Evolutionary conservation across 2,113 vertebrate species (phyloP).

Genomic region (Festucalex cinctus): DNA sequence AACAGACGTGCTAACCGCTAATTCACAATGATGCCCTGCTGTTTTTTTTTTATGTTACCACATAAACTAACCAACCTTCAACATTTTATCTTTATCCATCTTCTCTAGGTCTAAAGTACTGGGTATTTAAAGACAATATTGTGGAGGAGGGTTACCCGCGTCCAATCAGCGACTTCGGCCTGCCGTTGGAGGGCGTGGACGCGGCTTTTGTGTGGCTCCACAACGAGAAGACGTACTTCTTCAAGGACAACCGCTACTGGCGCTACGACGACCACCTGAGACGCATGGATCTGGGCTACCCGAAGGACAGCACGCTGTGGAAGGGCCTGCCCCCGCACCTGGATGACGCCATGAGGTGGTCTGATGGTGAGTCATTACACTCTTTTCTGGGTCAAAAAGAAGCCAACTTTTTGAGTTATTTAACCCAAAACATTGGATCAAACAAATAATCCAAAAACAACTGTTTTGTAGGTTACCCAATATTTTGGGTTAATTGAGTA

Average conservation of each 20-base stretch:
- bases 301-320: conserved; percentile 83
- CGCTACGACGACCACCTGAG: conserved; percentile 83
- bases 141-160: conserved; percentile 93
- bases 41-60: not conserved
- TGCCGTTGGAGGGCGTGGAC: conserved; percentile 83
- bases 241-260: conserved; percentile 91
- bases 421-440: no score
- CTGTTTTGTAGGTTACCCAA: no score
- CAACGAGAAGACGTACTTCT: conserved; percentile 85
- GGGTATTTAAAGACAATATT: conserved; percentile 93
- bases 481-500: no score
- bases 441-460: no score
- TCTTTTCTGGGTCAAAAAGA: no score
- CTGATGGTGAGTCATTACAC: conserved; percentile 87
- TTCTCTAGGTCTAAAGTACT: conserved; percentile 84
- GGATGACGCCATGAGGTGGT: conserved; percentile 94
- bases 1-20: not conserved
- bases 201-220: conserved; percentile 90
- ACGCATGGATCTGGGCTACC: conserved; percentile 88
- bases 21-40: not conserved
- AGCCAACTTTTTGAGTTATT: no score
- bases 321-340: conserved; percentile 84
- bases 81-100: conserved; percentile 25
- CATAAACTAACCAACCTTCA: not conserved
- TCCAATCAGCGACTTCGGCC: conserved; percentile 86